A percentile compares a stretch with the other conserved stretches of the same genome.
Evolutionary conservation across 2,888 invertebrate species (phyloP).

Genomic region (Nymphalis urticae): DNA sequence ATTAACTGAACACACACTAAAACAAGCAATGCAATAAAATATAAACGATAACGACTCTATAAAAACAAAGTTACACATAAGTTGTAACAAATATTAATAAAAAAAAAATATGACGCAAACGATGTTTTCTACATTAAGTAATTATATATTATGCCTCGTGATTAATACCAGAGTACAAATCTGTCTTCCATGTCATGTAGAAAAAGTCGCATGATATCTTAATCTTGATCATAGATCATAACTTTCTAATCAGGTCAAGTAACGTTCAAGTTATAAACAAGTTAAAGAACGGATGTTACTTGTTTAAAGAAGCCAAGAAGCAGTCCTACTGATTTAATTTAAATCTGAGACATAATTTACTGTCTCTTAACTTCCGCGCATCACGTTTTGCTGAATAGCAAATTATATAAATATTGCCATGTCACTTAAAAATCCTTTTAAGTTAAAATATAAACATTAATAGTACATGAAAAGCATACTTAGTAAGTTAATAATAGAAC

Average conservation of each 20-base stretch:
- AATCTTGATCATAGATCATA: constrained; percentile 69
- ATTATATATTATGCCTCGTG: constrained; percentile 22
- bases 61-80: no score
- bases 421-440: not conserved
- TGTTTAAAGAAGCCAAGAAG: constrained; percentile 37
- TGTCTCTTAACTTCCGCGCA: constrained; percentile 29
- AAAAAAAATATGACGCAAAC: not conserved
- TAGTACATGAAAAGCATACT: no score
- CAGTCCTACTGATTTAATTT: constrained; percentile 37
- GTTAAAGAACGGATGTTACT: constrained; percentile 65
- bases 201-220: constrained; percentile 56
- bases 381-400: constrained; percentile 1
- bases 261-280: constrained; percentile 70
- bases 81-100: not conserved
- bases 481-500: no score
- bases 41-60: no score
- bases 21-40: no score
- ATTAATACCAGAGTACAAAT: constrained; percentile 32
- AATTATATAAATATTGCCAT: not conserved
- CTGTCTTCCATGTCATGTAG: constrained; percentile 30
- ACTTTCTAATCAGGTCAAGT: constrained; percentile 73
- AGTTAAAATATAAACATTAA: not conserved
- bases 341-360: constrained; percentile 28
- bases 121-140: constrained; percentile 16
- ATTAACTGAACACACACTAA: no score